Evolutionary conservation across 2,888 invertebrate genomes (phyloP).

Genomic region (Harpagoxenus sublaevis): DNA sequence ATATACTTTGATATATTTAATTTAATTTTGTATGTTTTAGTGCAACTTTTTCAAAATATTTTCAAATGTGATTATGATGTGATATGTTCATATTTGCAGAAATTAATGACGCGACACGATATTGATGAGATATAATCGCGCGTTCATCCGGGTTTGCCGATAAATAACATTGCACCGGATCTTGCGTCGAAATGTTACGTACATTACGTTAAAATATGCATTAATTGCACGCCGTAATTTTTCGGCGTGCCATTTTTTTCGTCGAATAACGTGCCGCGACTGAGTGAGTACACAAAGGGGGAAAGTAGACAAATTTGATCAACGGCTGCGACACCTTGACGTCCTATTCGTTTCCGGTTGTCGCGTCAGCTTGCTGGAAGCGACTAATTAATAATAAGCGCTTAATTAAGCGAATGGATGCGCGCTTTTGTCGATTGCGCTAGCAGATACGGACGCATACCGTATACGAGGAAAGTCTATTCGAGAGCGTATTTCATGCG

Average conservation of each 20-base stretch:
- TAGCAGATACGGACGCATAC: conserved; percentile 51
- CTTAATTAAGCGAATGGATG: conserved; percentile 77
- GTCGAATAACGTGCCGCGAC: conserved; percentile 24
- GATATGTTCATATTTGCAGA: background rate
- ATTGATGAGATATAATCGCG: conserved; percentile 25
- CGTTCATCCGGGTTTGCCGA: conserved; percentile 15
- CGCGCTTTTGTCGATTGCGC: conserved; percentile 72
- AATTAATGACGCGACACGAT: conserved; percentile 25
- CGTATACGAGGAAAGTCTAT: conserved; percentile 37
- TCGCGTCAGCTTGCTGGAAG: conserved; percentile 60
- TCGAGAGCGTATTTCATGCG: conserved; percentile 37
- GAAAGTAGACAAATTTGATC: conserved; percentile 73
- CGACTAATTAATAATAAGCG: conserved; percentile 78
- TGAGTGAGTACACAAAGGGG: conserved; percentile 32
- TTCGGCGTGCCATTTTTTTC: conserved; percentile 36
- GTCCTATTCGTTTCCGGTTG: conserved; percentile 72
- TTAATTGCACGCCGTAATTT: conserved; percentile 37
- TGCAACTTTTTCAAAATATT: background rate
- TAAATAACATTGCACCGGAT: conserved; percentile 4
- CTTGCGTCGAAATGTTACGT: background rate
- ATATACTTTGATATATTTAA: background rate
- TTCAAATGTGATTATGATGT: background rate
- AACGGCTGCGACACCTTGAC: conserved; percentile 72
- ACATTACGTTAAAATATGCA: conserved; percentile 37
- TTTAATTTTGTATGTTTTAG: background rate